Base-by-base conservation (phyloP, 2,797 vertebrate species). In the Caiman crocodilus region DNA sequence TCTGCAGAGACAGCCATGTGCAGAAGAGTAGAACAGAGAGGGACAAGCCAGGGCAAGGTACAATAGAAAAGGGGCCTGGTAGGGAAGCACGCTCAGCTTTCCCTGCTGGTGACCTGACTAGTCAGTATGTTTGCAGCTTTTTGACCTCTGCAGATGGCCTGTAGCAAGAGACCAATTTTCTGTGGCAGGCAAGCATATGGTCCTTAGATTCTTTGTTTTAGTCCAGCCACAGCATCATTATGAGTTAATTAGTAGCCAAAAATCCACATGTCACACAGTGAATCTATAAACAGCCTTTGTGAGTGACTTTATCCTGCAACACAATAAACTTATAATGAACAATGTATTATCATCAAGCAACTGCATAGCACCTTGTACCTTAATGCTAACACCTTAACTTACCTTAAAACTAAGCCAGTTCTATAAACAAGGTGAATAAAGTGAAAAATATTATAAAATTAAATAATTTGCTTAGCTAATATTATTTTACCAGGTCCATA, bases 51-150 rank as follows among this genome's bases (percentile, higher is more conserved):
- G 14, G 14, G 25, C 25, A 15, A 56, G n/a, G 12, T n/a, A 23
- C 57, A 56, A n/a, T 2, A 3, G 42, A n/a, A 21, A 25, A 25
- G 56, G n/a, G 50, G 59, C 20, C 56, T 55, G 42, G 8, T 1
- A 3, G n/a, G 32, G 25, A 16, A 3, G 0, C 6, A 0, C 0
- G 23, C 59, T 16, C 32, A 17, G 57, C 4, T 23, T 2, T 0
- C 26, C 26, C 26, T 13, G 30, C 73, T 21, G 2, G 20, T 1
- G 26, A 1, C 17, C 5, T 1, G 9, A 6, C 4, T 21, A 15
- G 0, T 5, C 30, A 1, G 28, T 0, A 0, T 4, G 32, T 1
- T 0, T 20, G 18, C 2, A 2, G 14, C 30, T 76, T 73, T 35
- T 5, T 21, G 30, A 14, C 15, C 76, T 28, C n/a, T 42, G 1